Conservation (phyloP, 37 sponge, comb jelly and placozoan genomes). For the Axinella damicornis region DNA sequence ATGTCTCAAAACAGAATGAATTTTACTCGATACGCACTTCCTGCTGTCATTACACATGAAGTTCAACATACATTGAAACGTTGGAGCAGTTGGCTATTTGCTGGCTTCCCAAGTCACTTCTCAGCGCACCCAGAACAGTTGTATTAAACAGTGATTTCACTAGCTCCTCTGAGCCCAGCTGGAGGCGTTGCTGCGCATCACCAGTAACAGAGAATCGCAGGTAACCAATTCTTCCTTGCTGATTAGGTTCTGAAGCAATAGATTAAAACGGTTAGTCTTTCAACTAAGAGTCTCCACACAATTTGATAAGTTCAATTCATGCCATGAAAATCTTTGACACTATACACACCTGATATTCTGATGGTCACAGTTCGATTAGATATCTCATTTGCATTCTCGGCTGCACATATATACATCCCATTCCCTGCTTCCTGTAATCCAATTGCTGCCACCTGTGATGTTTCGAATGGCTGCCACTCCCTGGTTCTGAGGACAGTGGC, state of each 20-base stretch:
- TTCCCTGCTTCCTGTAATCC: slow-evolving; percentile 1
- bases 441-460: slow-evolving; percentile 16
- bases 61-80: background rate
- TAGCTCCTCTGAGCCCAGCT: background rate
- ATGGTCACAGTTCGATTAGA: no score
- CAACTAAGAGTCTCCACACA: no score
- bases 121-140: background rate
- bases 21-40: no score
- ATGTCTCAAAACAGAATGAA: no score
- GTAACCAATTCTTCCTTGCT: background rate
- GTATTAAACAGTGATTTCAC: background rate
- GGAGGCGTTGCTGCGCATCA: background rate
- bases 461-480: background rate
- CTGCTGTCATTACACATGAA: background rate
- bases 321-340: no score
- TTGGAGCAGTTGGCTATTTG: slow-evolving; percentile 3
- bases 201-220: slow-evolving; percentile 1
- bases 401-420: slow-evolving; percentile 34
- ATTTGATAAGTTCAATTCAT: no score
- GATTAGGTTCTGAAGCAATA: background rate
- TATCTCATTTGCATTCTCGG: background rate
- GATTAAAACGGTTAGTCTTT: no score
- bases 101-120: background rate
- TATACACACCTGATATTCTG: no score
- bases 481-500: slow-evolving; percentile 13